Evolutionary conservation across 2,113 vertebrate genomes (phyloP).

Genomic region (Papio anubis): DNA sequence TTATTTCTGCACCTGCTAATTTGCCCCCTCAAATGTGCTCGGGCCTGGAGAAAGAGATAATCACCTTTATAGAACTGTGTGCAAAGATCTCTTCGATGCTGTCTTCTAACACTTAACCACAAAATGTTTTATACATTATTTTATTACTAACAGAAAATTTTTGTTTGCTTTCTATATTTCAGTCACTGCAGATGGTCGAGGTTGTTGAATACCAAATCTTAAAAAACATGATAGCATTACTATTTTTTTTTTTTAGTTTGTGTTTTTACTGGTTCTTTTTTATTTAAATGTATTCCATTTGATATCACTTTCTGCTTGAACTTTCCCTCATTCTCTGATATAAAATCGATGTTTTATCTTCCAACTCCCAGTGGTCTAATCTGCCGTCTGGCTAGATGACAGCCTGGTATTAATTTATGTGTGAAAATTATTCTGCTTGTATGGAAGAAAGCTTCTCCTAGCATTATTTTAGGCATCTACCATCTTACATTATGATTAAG

Average conservation of each 20-base stretch:
- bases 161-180: neutral
- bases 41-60: neutral
- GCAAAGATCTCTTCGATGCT: neutral
- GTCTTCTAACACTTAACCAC: neutral
- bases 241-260: neutral
- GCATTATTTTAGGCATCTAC: conserved; percentile 10
- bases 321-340: neutral
- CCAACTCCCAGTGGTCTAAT: neutral
- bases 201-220: neutral
- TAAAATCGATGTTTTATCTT: conserved; percentile 21
- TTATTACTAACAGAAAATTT: neutral
- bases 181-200: neutral
- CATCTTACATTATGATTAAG: neutral
- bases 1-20: neutral
- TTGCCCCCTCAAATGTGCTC: neutral
- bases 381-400: neutral
- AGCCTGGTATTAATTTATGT: neutral
- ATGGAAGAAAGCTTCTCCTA: neutral
- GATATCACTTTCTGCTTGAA: neutral
- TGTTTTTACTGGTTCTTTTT: neutral
- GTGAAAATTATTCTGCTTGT: neutral
- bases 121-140: neutral
- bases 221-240: neutral
- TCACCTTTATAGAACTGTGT: neutral
- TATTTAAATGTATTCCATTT: neutral